phyloP scores from a whole-genome alignment of 2,888 invertebrate genomes.

The Drosophila eohydei region DNA sequence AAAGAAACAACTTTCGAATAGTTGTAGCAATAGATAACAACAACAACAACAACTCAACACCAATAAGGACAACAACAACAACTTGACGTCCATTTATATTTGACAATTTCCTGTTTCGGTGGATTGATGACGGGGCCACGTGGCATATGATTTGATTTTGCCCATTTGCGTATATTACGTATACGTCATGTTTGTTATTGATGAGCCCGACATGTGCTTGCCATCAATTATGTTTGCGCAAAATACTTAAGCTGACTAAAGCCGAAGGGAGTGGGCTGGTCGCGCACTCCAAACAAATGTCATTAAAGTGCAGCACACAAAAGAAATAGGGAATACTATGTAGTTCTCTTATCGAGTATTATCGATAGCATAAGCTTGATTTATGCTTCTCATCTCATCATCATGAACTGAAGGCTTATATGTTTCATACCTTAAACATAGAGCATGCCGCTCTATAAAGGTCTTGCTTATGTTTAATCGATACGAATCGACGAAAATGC shows the following conservation, averaged over 20 bases:
- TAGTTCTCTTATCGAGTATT: constrained; percentile 1
- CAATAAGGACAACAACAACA: constrained; percentile 1
- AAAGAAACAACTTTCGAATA: constrained; percentile 66
- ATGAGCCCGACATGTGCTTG: constrained; percentile 61
- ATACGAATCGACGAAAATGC: constrained; percentile 1
- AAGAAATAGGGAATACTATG: background rate
- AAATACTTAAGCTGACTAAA: constrained; percentile 24
- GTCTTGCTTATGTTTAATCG: background rate
- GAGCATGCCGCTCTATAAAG: background rate
- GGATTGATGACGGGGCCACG: constrained; percentile 65
- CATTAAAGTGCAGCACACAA: constrained; percentile 53
- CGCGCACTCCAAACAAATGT: constrained; percentile 5
- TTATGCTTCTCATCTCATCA: background rate
- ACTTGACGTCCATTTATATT: constrained; percentile 74
- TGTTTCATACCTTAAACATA: background rate
- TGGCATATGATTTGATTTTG: constrained; percentile 63
- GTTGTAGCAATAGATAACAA: constrained; percentile 64
- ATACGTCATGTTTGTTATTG: constrained; percentile 67
- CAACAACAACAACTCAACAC: constrained; percentile 13
- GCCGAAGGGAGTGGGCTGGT: background rate
- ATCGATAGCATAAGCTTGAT: constrained; percentile 1
- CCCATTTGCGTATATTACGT: constrained; percentile 67
- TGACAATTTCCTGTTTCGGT: constrained; percentile 69
- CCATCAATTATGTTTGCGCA: constrained; percentile 62
- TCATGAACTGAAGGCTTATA: background rate